Conservation (phyloP, 2,113 vertebrate genomes). For the Archocentrus centrarchus region DNA sequence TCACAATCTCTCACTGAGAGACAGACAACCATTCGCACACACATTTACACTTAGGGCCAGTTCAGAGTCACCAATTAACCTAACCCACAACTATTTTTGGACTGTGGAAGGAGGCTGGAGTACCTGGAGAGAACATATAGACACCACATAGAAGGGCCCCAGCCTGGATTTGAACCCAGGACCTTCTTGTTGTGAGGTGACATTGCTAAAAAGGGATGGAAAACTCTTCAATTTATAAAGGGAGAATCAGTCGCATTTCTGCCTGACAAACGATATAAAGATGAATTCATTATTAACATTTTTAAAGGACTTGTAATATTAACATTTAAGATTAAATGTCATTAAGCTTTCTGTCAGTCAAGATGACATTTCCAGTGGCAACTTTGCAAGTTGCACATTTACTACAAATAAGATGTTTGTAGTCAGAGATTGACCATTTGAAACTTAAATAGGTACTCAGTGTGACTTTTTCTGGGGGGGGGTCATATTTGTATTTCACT, state of each 20-base stretch:
- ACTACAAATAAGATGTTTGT: neutral
- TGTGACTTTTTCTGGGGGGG: neutral
- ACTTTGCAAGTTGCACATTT: neutral
- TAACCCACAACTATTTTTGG: neutral
- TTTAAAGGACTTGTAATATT: neutral
- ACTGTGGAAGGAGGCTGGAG: neutral
- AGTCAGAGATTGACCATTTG: neutral
- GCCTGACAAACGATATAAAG: neutral
- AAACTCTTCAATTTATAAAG: neutral
- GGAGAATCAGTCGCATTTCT: neutral
- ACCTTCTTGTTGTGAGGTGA: neutral
- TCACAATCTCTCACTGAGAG: neutral
- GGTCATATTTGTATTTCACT: slow-evolving; percentile 8
- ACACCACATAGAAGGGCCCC: neutral
- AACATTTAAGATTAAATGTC: neutral
- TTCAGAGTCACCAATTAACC: neutral
- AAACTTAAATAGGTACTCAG: neutral
- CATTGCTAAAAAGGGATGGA: neutral
- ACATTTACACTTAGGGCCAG: neutral
- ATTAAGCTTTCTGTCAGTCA: neutral
- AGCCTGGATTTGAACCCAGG: neutral
- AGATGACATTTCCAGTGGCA: neutral
- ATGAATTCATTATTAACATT: neutral
- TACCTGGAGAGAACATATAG: neutral
- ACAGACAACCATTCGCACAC: neutral